Percentiles rank a stretch among this genome's conserved stretches.
Evolutionary conservation across 2,113 vertebrate species (phyloP).

Genomic region (Lophochroa leadbeateri): DNA sequence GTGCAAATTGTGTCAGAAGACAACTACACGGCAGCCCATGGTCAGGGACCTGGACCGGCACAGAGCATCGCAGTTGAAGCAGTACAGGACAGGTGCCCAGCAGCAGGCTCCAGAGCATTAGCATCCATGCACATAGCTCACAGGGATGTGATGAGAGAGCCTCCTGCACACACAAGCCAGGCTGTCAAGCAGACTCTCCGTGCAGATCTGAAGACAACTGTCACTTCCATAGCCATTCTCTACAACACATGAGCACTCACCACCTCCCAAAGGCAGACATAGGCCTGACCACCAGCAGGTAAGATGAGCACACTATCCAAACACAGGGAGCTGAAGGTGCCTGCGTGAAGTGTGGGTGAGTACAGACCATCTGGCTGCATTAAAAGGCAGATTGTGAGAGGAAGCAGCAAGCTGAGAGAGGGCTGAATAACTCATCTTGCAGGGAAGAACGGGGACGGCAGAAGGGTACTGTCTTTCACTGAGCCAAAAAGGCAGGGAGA

Average conservation of each 20-base stretch:
- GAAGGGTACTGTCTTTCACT: background rate
- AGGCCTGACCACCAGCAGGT: background rate
- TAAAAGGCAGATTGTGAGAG: constrained; percentile 36
- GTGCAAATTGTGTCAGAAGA: background rate
- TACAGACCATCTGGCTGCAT: constrained; percentile 49
- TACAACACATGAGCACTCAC: fast-evolving
- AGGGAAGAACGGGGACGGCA: background rate
- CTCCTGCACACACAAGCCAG: background rate
- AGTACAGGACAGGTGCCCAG: background rate
- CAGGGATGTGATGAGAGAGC: background rate
- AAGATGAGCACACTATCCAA: background rate
- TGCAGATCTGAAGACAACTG: background rate
- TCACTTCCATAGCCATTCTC: background rate
- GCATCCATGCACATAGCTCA: background rate
- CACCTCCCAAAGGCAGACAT: background rate
- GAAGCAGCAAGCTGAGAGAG: constrained; percentile 25
- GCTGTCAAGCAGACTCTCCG: background rate
- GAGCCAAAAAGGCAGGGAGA: background rate
- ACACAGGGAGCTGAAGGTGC: background rate
- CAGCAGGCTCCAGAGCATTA: background rate
- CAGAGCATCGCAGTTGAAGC: background rate
- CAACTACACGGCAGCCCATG: background rate
- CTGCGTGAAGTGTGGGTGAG: background rate
- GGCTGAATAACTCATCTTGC: background rate
- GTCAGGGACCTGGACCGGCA: background rate